phyloP scores from a whole-genome alignment of 2,888 invertebrate species.

The Tholera decimalis region DNA sequence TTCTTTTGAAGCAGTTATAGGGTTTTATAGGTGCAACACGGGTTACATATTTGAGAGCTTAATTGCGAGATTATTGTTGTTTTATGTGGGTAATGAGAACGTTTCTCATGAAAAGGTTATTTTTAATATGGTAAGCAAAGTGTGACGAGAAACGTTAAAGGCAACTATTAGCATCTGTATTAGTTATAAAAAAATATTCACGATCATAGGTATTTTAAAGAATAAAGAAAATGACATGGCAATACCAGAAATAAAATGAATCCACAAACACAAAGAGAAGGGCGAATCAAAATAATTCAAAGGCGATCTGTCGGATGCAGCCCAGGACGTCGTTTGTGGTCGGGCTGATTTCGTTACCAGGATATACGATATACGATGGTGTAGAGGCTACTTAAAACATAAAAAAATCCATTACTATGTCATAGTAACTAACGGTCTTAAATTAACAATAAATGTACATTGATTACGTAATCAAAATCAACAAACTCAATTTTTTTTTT shows the following conservation, averaged over 20 bases:
- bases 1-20: slow-evolving; percentile 63
- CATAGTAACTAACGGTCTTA: too few species aligned
- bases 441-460: too few species aligned
- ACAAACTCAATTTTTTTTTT: too few species aligned
- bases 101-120: slow-evolving; percentile 28
- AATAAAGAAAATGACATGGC: slow-evolving; percentile 62
- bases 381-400: not conserved
- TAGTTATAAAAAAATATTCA: slow-evolving; percentile 43
- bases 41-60: slow-evolving; percentile 55
- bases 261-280: slow-evolving; percentile 65
- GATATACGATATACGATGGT: slow-evolving; percentile 40
- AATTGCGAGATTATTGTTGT: slow-evolving; percentile 51
- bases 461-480: too few species aligned
- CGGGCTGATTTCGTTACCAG: slow-evolving; percentile 42
- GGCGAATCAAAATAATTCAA: slow-evolving; percentile 68
- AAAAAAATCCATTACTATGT: not conserved
- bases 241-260: slow-evolving; percentile 65
- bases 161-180: not conserved
- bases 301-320: slow-evolving; percentile 69
- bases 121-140: slow-evolving; percentile 15
- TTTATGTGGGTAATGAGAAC: slow-evolving; percentile 29
- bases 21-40: slow-evolving; percentile 65
- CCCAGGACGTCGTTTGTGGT: slow-evolving; percentile 60
- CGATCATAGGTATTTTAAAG: slow-evolving; percentile 38
- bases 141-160: slow-evolving; percentile 13